Conservation (phyloP, 2,888 invertebrate genomes). For the Branchellion lobata region DNA sequence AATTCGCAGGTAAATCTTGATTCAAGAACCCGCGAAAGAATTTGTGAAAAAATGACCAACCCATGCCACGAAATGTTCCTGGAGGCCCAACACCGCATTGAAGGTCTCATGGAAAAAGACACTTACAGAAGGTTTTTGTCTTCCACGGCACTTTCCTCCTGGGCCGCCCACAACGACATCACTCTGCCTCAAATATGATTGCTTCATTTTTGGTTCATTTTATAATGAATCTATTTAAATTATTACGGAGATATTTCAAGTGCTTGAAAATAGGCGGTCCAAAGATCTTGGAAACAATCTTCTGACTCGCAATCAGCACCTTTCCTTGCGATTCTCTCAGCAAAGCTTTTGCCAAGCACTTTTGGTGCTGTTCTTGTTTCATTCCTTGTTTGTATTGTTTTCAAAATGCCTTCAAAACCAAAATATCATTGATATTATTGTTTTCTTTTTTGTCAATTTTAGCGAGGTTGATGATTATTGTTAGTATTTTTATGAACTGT, state of each 20-base stretch:
- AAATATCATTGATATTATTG: too few relatives aligned
- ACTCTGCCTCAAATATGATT: neutral
- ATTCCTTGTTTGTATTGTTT: too few relatives aligned
- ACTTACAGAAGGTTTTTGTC: slow-evolving; percentile 64
- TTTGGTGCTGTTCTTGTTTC: too few relatives aligned
- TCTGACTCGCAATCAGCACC: too few relatives aligned
- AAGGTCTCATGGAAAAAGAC: slow-evolving; percentile 66
- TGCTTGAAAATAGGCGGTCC: too few relatives aligned
- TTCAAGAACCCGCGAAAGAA: slow-evolving; percentile 63
- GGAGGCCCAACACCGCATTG: slow-evolving; percentile 65
- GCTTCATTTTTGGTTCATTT: neutral
- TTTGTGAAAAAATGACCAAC: slow-evolving; percentile 58
- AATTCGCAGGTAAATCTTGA: slow-evolving; percentile 67
- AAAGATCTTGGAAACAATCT: too few relatives aligned
- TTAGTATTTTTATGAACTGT: too few relatives aligned
- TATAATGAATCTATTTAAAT: neutral
- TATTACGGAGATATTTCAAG: neutral
- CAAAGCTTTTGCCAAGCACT: too few relatives aligned
- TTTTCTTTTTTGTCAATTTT: too few relatives aligned
- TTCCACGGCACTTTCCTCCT: neutral
- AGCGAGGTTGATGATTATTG: too few relatives aligned
- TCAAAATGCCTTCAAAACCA: too few relatives aligned
- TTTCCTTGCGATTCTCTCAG: too few relatives aligned
- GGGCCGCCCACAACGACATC: neutral
- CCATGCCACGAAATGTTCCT: slow-evolving; percentile 65